Conservation (phyloP, 2,797 vertebrate species). For the Margarornis squamiger region DNA sequence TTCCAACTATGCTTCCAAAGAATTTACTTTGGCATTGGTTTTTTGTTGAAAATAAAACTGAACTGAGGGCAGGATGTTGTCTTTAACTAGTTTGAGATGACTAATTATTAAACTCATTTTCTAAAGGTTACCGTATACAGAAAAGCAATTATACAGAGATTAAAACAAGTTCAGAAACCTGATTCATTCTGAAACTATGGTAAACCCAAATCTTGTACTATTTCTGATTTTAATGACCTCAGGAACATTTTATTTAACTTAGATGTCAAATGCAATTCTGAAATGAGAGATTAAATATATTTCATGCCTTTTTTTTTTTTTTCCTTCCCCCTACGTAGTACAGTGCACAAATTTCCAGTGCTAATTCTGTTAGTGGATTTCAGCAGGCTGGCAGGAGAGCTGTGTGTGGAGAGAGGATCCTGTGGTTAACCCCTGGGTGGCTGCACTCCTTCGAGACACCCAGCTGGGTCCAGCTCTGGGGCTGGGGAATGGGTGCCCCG, state of each 20-base stretch:
- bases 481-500: background rate
- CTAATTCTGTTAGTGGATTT: slow-evolving; percentile 50
- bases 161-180: slow-evolving; percentile 74
- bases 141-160: slow-evolving; percentile 78
- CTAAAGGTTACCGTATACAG: slow-evolving; percentile 92
- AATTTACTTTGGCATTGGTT: slow-evolving; percentile 56
- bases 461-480: background rate
- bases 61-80: slow-evolving; percentile 79
- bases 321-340: background rate
- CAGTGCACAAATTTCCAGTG: slow-evolving; percentile 41
- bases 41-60: slow-evolving; percentile 73
- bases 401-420: background rate
- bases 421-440: background rate
- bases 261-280: slow-evolving; percentile 66
- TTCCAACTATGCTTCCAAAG: slow-evolving; percentile 7
- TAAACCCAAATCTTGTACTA: slow-evolving; percentile 69
- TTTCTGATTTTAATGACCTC: slow-evolving; percentile 76
- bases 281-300: slow-evolving; percentile 67
- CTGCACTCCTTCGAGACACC: background rate
- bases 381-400: slow-evolving; percentile 23
- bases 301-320: background rate
- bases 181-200: slow-evolving; percentile 82
- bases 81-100: slow-evolving; percentile 87
- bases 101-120: slow-evolving; percentile 90
- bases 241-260: slow-evolving; percentile 72